Base-by-base conservation (phyloP, 2,797 vertebrate genomes). In the Ciconia nigra region DNA sequence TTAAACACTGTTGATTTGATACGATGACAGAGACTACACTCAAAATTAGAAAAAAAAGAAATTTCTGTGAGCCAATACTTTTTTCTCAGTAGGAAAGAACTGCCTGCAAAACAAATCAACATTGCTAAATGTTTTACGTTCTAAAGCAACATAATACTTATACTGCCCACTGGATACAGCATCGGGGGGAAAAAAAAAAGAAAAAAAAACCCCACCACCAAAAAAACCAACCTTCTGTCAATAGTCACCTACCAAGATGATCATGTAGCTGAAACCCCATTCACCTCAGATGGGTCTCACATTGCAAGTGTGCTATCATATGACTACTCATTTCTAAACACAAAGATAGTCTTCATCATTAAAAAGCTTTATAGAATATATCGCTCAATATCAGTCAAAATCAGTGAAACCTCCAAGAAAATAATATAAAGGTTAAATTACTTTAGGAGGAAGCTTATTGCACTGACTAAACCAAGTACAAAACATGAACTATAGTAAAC, bases 1-100 rank as follows among this genome's bases (percentile, higher is more conserved):
- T 52, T 77, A 66, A 66, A 37, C 8, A 37, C 24, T 37, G 22
- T 54, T 80, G 42, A 28, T 63, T 59, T 52, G 12, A 72, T 31
- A 78, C 0, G 1, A 87, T 22, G 9, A 62, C 24, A 85, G 35
- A 41, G 7, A 19, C 8, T 24, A 31, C 1, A 31, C 1, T 7
- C 20, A 55, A 90, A 90, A 72, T n/a, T 12, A n/a, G 29, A 39
- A 82, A 66, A 82, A 57, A 63, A 41, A 69, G 37, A 44, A 25
- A 9, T n/a, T 17, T 44, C 24, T 52, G 41, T 73, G 83, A 92
- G 83, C 6, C 4, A 37, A 2, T 63, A 33, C 0, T 9, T 51
- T 71, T 58, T 63, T 66, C 33, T 79, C 39, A 74, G 15, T 22
- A 71, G 35, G 4, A 65, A 84, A 66, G 33, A 78, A 22, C 20